Percentiles rank a stretch among this genome's conserved stretches.
phyloP scores from a whole-genome alignment of 2,113 vertebrate species.

The Corvus cornix region DNA sequence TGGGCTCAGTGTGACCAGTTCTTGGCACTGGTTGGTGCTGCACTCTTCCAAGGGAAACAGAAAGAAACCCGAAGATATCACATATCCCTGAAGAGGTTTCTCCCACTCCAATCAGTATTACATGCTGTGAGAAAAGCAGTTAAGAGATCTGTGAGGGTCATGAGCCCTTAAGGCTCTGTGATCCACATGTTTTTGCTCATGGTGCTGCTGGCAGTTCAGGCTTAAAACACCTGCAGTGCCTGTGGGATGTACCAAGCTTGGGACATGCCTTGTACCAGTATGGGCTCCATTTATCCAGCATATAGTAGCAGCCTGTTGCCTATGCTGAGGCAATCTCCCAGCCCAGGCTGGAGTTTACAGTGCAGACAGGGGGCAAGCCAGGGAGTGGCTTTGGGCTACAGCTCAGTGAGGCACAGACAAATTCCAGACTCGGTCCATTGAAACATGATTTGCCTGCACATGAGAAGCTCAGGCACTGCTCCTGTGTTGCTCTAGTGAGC shows the following conservation, averaged over 20 bases:
- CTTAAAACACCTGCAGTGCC: not conserved
- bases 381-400: not conserved
- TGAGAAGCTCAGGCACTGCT: not conserved
- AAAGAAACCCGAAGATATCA: not conserved
- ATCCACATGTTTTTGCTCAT: not conserved
- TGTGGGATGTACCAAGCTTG: not conserved
- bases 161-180: not conserved
- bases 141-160: not conserved
- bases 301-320: not conserved
- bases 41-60: not conserved
- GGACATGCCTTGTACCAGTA: not conserved
- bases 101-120: not conserved
- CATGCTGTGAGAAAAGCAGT: not conserved
- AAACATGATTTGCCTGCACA: not conserved
- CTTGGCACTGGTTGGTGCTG: not conserved
- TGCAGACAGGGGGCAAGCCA: not conserved
- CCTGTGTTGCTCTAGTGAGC: not conserved
- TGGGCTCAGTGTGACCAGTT: not conserved
- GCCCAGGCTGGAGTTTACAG: not conserved
- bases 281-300: not conserved
- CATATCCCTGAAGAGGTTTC: not conserved
- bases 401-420: not conserved
- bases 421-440: not conserved
- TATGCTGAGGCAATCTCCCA: not conserved
- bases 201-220: not conserved